Conservation (phyloP, 2,888 invertebrate genomes). For the Dinocampus coccinellae region DNA sequence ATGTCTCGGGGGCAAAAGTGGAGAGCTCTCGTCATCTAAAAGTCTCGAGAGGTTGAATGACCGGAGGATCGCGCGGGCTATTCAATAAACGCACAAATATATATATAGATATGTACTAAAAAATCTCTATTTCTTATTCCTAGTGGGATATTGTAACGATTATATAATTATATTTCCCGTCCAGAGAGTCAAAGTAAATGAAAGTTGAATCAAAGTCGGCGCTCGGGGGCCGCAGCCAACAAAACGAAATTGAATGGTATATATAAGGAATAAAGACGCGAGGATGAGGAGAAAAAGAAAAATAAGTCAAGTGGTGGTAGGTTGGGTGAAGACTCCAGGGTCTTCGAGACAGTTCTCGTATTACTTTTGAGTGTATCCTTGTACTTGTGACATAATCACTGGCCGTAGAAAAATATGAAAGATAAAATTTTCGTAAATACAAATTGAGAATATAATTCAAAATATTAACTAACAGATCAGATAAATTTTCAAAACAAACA, state of each 20-base stretch:
- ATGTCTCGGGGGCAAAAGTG: not conserved
- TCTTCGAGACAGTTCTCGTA: slow-evolving; percentile 32
- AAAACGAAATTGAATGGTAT: slow-evolving; percentile 9
- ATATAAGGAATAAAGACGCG: slow-evolving; percentile 4
- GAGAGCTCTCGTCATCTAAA: not conserved
- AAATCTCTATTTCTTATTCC: slow-evolving; percentile 3
- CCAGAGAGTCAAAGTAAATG: slow-evolving; percentile 54
- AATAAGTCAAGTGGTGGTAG: not conserved
- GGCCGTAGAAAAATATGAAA: slow-evolving; percentile 32
- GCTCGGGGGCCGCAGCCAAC: slow-evolving; percentile 38
- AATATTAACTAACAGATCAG: too few relatives aligned
- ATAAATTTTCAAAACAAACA: too few relatives aligned
- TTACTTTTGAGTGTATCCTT: slow-evolving; percentile 23
- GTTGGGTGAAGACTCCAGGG: not conserved
- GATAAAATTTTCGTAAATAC: too few relatives aligned
- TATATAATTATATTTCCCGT: slow-evolving; percentile 59
- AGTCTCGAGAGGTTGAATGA: slow-evolving; percentile 23
- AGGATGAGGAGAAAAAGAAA: not conserved
- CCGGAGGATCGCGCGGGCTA: not conserved
- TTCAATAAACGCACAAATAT: not conserved
- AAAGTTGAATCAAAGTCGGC: slow-evolving; percentile 59
- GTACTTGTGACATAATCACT: slow-evolving; percentile 26
- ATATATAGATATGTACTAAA: not conserved
- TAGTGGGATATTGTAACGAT: slow-evolving; percentile 40
- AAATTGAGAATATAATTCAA: too few relatives aligned